phyloP scores from a whole-genome alignment of 2,113 vertebrate genomes.

The Paramisgurnus dabryanus region DNA sequence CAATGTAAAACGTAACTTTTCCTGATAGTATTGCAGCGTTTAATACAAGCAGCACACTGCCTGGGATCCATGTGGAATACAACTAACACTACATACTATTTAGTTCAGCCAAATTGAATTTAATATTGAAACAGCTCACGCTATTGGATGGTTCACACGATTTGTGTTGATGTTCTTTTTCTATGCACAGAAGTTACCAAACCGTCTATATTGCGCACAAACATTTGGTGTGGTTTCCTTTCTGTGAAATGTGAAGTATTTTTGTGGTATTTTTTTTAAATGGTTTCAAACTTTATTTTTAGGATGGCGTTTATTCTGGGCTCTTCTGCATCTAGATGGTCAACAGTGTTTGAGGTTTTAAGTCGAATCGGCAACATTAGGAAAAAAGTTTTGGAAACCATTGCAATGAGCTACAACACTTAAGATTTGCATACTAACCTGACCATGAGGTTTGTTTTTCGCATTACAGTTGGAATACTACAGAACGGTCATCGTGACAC shows the following conservation, averaged over 20 bases:
- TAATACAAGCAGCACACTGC: constrained; percentile 10
- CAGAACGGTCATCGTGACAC: not conserved
- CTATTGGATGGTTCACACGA: not conserved
- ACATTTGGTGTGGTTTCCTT: not conserved
- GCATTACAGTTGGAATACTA: not conserved
- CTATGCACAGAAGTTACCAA: not conserved
- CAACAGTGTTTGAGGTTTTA: not conserved
- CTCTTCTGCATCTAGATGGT: not conserved
- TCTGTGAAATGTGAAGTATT: not conserved
- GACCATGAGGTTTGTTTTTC: not conserved
- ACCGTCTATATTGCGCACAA: too few species aligned
- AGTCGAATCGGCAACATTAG: too few species aligned
- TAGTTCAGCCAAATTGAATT: not conserved
- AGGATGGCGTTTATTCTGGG: too few species aligned
- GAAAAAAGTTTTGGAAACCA: too few species aligned
- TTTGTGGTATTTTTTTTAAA: not conserved
- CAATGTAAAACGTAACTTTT: not conserved
- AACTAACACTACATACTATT: not conserved
- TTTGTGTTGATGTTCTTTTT: not conserved
- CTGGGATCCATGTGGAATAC: not conserved
- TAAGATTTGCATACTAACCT: not conserved
- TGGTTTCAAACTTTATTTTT: not conserved
- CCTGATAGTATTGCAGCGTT: constrained; percentile 4
- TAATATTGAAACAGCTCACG: not conserved
- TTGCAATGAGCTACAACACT: not conserved